These are phyloP conservation scores for Macquaria ambigua DNA, from an alignment of 2,113 vertebrate genomes.

Conservation along the genomic window DNA sequence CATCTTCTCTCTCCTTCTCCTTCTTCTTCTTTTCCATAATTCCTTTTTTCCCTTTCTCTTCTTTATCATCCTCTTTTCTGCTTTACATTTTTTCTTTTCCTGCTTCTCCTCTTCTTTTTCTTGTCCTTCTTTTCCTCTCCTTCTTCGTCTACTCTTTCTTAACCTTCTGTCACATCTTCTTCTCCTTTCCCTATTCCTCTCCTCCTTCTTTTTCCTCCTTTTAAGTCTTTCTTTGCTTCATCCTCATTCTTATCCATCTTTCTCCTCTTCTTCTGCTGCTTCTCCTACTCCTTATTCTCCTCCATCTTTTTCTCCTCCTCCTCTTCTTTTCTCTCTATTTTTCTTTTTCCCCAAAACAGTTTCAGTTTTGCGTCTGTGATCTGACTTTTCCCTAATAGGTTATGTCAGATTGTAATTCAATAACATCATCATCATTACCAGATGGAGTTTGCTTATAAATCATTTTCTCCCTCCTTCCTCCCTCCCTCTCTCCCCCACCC, in stretches of 20 bases:
- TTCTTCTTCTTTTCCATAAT: not conserved
- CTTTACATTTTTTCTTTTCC: not conserved
- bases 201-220: no score
- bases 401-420: slow-evolving; percentile 38
- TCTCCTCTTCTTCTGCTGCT: not conserved
- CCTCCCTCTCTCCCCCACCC: not conserved
- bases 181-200: not conserved
- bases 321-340: not conserved
- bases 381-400: slow-evolving; percentile 9
- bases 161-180: not conserved
- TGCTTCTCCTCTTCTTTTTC: no score
- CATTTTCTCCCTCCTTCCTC: not conserved
- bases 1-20: no score
- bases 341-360: not conserved
- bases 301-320: not conserved
- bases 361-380: slow-evolving; percentile 25
- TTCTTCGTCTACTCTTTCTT: not conserved
- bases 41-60: not conserved
- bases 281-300: not conserved
- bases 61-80: not conserved
- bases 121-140: not conserved
- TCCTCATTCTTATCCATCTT: not conserved
- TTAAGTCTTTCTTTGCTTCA: not conserved
- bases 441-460: slow-evolving; percentile 39
- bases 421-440: slow-evolving; percentile 32